Base-by-base conservation (phyloP, 64 coral and sea anemone species). In the Montipora cactus region DNA sequence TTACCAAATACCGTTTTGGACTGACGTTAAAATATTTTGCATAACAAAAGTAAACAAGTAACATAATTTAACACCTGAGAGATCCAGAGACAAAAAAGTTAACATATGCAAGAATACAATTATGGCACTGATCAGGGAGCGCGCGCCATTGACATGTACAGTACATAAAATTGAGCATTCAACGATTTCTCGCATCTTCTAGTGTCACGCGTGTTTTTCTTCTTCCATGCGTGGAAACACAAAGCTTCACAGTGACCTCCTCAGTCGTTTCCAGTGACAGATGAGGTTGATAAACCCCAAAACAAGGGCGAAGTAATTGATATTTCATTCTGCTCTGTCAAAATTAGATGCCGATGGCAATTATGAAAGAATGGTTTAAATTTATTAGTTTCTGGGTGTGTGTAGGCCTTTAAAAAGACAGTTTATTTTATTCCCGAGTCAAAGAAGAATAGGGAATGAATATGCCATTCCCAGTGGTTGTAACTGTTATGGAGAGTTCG, bases 1-100 rank as follows among this genome's bases (percentile, higher is more conserved):
- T 83, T 44, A 80, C 0, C 18, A 49, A 81, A 62, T 11, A 14
- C 20, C 37, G 37, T 37, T 68, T 48, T 67, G 67, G 62, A 67
- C 11, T 83, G 11, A 47, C 59, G 59, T 44, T 83, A 19, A 83
- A 28, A n/a, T 67, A 3, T 84, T 82, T 80, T 84, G 59, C 81
- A 84, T 84, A 18, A 64, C 81, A 84, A 84, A 84, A 25, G 28
- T 59, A 57, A 13, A 80, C 8, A 76, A 76, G 9, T 20, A 37
- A 13, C 8, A 5, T 68, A 68, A 14, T 68, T 0, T 7, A n/a
- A 71, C 20, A 21, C 68, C 68, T 21, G 8, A 4, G 68, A 71
- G 68, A 71, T 23, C 21, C 68, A n/a, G 8, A 71, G 21, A 4
- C 3, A 8, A 71, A 21, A 4, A 71, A 4, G 20, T 71, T 71